phyloP scores from a whole-genome alignment of 1,140 invertebrate genomes.

The Hyles vespertilio region DNA sequence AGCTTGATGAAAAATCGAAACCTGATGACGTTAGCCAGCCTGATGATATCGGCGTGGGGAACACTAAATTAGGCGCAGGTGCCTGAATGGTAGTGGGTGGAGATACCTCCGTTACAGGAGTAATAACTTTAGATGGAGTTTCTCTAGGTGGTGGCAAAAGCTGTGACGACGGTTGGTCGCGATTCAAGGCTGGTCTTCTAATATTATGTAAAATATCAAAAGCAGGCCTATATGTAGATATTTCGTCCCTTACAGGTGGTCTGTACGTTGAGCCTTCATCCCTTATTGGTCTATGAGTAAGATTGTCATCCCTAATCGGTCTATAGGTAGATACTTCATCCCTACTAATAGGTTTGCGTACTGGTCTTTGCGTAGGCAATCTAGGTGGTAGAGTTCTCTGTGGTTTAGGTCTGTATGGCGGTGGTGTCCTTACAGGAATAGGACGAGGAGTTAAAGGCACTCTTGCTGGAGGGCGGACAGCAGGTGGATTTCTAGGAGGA shows the following conservation, averaged over 20 bases:
- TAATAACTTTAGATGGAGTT: conserved; percentile 34
- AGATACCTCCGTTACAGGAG: conserved; percentile 28
- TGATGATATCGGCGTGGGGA: conserved; percentile 60
- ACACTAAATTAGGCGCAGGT: conserved; percentile 43
- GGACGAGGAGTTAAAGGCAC: conserved; percentile 44
- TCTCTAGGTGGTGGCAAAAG: conserved; percentile 59
- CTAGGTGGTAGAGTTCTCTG: conserved; percentile 56
- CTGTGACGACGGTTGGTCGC: conserved; percentile 57
- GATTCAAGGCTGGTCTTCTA: conserved; percentile 52
- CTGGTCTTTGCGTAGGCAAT: conserved; percentile 46
- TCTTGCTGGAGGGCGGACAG: conserved; percentile 38
- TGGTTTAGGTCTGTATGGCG: conserved; percentile 51
- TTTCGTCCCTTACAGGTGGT: conserved; percentile 50
- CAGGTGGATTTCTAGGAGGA: conserved; percentile 39
- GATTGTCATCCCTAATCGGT: conserved; percentile 48
- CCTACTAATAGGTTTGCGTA: conserved; percentile 46
- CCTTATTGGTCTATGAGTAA: conserved; percentile 27
- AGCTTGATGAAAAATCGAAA: conserved; percentile 59
- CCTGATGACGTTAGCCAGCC: conserved; percentile 64
- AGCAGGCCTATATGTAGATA: conserved; percentile 65
- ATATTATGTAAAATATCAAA: conserved; percentile 61
- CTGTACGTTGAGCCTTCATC: conserved; percentile 59
- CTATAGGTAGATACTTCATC: conserved; percentile 70
- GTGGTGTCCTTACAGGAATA: conserved; percentile 46
- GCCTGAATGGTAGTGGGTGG: conserved; percentile 23